phyloP scores from a whole-genome alignment of 2,797 vertebrate species.

The Myotis planiceps region DNA sequence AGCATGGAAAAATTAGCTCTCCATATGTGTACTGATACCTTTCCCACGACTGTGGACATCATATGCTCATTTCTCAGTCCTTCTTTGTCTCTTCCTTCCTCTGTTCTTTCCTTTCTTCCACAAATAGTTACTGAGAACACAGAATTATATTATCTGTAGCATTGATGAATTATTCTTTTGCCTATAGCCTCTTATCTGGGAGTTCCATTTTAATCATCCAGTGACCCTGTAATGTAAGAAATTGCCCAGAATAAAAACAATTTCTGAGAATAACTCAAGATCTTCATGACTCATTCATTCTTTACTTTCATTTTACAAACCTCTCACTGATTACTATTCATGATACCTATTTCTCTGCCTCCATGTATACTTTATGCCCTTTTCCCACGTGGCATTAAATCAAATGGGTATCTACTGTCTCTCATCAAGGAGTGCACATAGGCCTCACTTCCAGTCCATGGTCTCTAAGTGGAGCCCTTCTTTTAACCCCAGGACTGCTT shows the following conservation, averaged over 20 bases:
- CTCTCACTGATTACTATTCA: not conserved
- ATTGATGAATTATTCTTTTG: not conserved
- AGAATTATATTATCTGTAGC: not conserved
- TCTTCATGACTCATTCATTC: not conserved
- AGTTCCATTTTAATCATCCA: not conserved
- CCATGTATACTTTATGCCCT: not conserved
- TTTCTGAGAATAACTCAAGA: not conserved
- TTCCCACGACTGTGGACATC: not conserved
- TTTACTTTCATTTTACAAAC: not conserved
- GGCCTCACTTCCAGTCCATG: not conserved
- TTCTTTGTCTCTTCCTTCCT: not conserved
- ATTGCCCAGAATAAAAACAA: not conserved
- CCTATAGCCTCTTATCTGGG: not conserved
- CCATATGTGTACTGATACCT: not conserved
- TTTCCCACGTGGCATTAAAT: not conserved
- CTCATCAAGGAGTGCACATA: not conserved
- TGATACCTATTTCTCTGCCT: not conserved
- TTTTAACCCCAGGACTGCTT: not conserved
- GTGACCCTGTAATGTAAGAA: not conserved
- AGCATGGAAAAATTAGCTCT: not conserved
- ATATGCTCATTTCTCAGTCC: not conserved
- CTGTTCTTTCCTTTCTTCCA: not conserved
- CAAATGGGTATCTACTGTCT: not conserved
- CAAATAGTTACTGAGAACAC: not conserved
- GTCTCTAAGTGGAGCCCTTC: not conserved